These are phyloP conservation scores for Eumacrocentrus americanus DNA, from an alignment of 2,888 invertebrate genomes.

Conservation along the genomic window DNA sequence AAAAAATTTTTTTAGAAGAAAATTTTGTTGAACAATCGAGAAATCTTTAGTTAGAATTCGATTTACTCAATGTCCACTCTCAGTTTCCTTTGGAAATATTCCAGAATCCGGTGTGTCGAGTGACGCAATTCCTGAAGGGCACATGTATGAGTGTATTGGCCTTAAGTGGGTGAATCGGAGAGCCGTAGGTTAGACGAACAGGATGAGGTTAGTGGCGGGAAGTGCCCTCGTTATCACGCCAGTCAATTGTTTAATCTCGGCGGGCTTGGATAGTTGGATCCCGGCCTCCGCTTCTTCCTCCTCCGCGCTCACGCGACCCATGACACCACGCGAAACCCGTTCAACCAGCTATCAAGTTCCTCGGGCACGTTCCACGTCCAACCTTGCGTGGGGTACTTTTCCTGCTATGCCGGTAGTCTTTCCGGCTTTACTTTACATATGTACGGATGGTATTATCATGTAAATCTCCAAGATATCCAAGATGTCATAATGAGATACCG, in stretches of 20 bases:
- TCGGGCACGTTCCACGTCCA: conserved; percentile 34
- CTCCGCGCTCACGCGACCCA: conserved; percentile 12
- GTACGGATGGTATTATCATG: conserved; percentile 34
- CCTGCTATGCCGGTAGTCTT: background rate
- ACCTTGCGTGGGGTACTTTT: background rate
- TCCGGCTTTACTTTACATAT: conserved; percentile 4
- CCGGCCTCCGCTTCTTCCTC: conserved; percentile 31
- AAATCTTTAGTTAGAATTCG: too few species aligned
- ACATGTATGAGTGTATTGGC: conserved; percentile 36
- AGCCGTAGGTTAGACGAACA: conserved; percentile 39
- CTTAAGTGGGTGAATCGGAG: conserved; percentile 36
- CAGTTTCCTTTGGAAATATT: background rate
- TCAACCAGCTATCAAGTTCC: conserved; percentile 44
- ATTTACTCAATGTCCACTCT: background rate
- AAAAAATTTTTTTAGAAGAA: too few species aligned
- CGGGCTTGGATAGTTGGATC: conserved; percentile 35
- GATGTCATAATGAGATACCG: too few species aligned
- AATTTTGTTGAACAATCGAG: too few species aligned
- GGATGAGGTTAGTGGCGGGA: conserved; percentile 58
- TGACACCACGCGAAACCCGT: conserved; percentile 44
- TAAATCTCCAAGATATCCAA: too few species aligned
- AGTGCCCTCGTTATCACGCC: conserved; percentile 60
- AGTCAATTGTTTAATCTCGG: conserved; percentile 58
- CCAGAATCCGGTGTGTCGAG: background rate
- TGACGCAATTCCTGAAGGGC: conserved; percentile 39